phyloP scores from a whole-genome alignment of 2,797 vertebrate genomes.

The Capromys pilorides region DNA sequence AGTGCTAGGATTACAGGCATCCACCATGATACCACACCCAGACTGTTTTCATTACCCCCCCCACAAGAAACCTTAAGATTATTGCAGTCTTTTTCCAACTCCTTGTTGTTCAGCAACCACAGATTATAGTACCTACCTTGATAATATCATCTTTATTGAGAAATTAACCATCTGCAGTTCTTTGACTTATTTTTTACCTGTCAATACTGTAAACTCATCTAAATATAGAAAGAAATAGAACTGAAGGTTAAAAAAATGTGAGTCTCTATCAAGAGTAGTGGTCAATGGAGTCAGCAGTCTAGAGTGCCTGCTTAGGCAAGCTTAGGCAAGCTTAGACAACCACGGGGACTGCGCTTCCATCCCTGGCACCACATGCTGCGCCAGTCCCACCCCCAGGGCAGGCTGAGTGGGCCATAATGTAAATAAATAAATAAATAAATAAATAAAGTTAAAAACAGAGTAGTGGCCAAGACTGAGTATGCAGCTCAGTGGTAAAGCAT shows the following conservation, averaged over 20 bases:
- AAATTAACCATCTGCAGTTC: neutral
- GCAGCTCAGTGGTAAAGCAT: neutral
- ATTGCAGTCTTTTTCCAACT: neutral
- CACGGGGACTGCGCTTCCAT: no score
- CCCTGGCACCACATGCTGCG: no score
- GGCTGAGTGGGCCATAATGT: no score
- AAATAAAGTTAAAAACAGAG: neutral
- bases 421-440: no score
- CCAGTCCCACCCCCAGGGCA: no score
- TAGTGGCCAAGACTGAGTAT: neutral
- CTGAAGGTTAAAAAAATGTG: conserved; percentile 22
- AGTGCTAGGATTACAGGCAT: neutral
- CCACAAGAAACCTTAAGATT: neutral
- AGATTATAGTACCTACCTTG: neutral
- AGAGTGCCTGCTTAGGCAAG: no score
- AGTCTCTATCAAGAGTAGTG: neutral
- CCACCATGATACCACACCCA: neutral
- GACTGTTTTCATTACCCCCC: neutral
- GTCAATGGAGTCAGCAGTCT: no score
- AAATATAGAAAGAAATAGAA: neutral
- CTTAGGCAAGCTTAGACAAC: no score
- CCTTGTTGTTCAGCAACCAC: neutral
- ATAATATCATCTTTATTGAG: neutral
- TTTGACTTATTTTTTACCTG: neutral
- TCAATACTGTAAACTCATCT: neutral